Base-by-base conservation (phyloP, 1,140 invertebrate genomes). In the Scaptomyza hsui region DNA sequence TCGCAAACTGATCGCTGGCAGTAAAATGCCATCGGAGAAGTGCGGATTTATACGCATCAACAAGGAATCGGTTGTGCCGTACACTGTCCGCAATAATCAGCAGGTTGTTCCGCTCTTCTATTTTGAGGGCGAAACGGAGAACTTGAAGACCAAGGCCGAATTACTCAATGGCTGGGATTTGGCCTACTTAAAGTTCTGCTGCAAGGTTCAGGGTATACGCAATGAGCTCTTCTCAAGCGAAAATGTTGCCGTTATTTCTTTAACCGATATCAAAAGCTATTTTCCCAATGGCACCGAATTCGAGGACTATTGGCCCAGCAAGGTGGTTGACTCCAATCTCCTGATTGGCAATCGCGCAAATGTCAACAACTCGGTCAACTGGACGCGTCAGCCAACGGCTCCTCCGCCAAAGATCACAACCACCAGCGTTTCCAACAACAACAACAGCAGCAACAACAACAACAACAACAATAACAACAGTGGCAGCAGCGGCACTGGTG, bases 21-120 rank as follows among this genome's bases (percentile, higher is more conserved):
- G 93, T 75, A 93, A 94, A 5, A 95, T 94, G 72, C 93, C 94
- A 9, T 94, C 94, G 67, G 96, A 97, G 88, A 95, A 96, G 76
- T 98, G 97, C 92, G 98, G 97, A 45, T 98, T 98, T 91, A 97
- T 98, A 72, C 94, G 97, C 45, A 98, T 99, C 65, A 98, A 98
- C 90, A 97, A 97, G 88, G 97, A 97, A 83, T 97, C 97, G 0
- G 96, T 98, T 26, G 97, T 98, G 45, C 97, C 97, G 3, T 99
- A 98, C 89, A 97, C 97, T 1, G 94, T 96, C 3, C 95, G 96
- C 75, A 95, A 96, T 73, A 93, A 92, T 55, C 94, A 96, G 76
- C 97, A 97, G 91, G 97, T 96, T 92, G 97, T 99, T 53, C 97
- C 97, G 9, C 91, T 98, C n/a, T 98, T 98, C 92, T 97, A 97